Conservation (phyloP, 23 tunicate genomes). For the Ascidia mentula region DNA sequence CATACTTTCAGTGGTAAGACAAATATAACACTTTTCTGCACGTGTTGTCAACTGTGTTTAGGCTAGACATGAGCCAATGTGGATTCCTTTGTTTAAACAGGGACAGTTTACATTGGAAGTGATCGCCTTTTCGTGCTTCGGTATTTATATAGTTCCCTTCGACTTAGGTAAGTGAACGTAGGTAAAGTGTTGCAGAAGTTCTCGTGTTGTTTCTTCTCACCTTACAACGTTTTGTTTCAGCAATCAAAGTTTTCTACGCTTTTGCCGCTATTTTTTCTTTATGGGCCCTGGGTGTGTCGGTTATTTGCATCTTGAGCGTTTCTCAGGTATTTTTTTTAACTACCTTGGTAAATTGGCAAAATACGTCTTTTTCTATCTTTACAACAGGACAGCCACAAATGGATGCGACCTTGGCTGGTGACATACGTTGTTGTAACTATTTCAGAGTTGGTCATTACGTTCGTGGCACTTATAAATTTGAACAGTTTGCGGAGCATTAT, state of each 20-base stretch:
- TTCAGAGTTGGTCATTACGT: background rate
- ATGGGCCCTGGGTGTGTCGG: background rate
- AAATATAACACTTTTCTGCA: background rate
- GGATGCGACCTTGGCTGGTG: constrained; percentile 10
- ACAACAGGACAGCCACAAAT: background rate
- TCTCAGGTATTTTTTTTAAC: constrained; percentile 2
- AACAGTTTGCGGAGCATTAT: background rate
- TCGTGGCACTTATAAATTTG: background rate
- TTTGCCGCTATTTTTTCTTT: background rate
- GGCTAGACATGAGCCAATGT: too few species aligned
- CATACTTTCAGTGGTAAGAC: background rate
- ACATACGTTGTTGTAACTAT: background rate
- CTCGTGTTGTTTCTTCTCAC: background rate
- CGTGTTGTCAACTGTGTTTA: background rate
- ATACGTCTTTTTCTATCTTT: background rate
- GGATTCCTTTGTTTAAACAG: background rate
- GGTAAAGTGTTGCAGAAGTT: too few species aligned
- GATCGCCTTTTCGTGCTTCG: constrained; percentile 15
- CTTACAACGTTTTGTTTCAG: background rate
- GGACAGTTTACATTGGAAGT: background rate
- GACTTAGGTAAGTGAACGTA: background rate
- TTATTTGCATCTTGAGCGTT: background rate
- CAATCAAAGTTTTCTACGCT: constrained; percentile 2
- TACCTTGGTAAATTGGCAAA: background rate
- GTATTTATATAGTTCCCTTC: constrained; percentile 1